Base-by-base conservation (phyloP, 2,113 vertebrate genomes). In the Barbus barbus region DNA sequence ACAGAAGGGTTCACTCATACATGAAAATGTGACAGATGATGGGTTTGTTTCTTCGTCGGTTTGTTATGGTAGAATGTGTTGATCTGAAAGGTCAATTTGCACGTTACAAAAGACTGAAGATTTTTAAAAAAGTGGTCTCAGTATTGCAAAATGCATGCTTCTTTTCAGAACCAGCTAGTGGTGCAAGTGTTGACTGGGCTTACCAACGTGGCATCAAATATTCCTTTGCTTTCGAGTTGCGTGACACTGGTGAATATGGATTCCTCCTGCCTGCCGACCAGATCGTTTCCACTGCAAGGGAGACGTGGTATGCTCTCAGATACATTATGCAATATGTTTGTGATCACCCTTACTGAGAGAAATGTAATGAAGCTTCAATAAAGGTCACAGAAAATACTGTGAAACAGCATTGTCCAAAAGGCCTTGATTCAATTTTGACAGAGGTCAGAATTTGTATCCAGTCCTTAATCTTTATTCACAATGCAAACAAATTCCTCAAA, bases 191-290 rank as follows among this genome's bases (percentile, higher is more conserved):
- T 0, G 98, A 99, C 95, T 99, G 98, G 98, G 94, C 96, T 24
- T 99, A 99, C 84, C 60, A 93, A 13, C 92, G 95, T 56, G 97
- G 96, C 69, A 96, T 99, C 80, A 99, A 97, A 83, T 98, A 98
- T 73, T 97, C 97, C 28, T 99, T 93, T 89, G 96, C 95, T 67
- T 99, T 99, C 0, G 97, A 99, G 94, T 94, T 99, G 90, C 90
- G 98, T 63, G 98, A 99, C 88, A 97, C 95, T 0, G 97, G 98
- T 5, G 56, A 60, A 3, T 95, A 96, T 0, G 97, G 98, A 0
- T 99, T 99, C 94, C 82, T 97, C 51, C 94, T 99, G 44, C 98
- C 98, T 0, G 96, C 97, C 89, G 93, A 77, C 0, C 94, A 99
- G 93, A 99, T 99, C 87, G 0, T 98, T 12, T 96, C 97, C 0